Base-by-base conservation (phyloP, 2,888 invertebrate species). In the Mantis religiosa region DNA sequence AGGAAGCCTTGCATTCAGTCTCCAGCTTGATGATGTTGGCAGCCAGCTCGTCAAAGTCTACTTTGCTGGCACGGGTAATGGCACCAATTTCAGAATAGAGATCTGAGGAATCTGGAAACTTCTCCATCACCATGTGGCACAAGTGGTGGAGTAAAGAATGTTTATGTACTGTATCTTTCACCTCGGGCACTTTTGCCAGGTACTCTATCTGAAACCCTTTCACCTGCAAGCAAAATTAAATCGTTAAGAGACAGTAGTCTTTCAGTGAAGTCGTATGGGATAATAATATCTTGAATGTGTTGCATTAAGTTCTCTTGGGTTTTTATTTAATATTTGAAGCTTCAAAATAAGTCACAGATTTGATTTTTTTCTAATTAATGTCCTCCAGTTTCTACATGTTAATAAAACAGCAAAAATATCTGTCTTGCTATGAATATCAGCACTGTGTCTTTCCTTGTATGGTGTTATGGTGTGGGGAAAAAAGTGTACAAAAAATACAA, bases 81-180 rank as follows among this genome's bases (percentile, higher is more conserved):
- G 98, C 97, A 85, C 98, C 98, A 91, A 98, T 97, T 97, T 99
- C 99, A 87, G 99, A 99, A 93, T 99, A 99, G 91, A 99, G 96
- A 94, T 99, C 99, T 28, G 98, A 97, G 28, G 98, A 98, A 91
- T 99, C 98, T 1, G 98, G 97, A 93, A 97, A 98, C 93, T 98
- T 97, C 92, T 99, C 99, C 94, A 99, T 97, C 90, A 99, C 98
- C 95, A 99, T 98, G 93, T 98, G 97, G 93, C 99, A 99, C 91
- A 99, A 95, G 93, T 99, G 99, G 93, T 99, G 98, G 90, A 99
- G 95, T 90, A 99, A 94, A 9, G 99, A 98, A 94, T 99, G 99
- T 93, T 99, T 99, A 93, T 99, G 98, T 83, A 99, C 99, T 0
- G 99, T 99, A 93, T 99, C 99, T 94, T 99, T 99, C 84, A 99